A percentile compares a stretch with the other conserved stretches of the same genome.
Conservation (phyloP, 1,140 invertebrate species). For the Tribolium madens region DNA sequence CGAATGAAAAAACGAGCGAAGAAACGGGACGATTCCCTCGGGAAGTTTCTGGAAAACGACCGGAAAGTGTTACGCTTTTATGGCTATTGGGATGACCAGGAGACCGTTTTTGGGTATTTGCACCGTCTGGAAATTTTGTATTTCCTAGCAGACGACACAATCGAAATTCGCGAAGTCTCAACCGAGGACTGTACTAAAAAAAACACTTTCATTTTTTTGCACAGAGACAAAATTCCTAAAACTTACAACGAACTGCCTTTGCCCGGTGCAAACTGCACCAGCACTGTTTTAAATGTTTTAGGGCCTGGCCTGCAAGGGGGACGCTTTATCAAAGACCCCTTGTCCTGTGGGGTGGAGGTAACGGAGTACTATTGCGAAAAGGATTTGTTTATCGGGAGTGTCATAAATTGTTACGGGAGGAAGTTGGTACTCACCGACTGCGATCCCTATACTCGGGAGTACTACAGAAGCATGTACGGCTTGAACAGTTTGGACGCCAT, state of each 20-base stretch:
- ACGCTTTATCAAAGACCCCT: constrained; percentile 73
- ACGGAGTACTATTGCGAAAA: constrained; percentile 76
- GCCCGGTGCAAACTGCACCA: constrained; percentile 70
- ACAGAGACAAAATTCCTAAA: constrained; percentile 83
- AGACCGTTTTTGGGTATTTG: constrained; percentile 78
- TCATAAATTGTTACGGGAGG: constrained; percentile 83
- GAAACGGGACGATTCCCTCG: constrained; percentile 69
- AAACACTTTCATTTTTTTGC: constrained; percentile 77
- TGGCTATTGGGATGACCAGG: constrained; percentile 91
- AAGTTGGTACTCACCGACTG: constrained; percentile 85
- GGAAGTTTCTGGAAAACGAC: constrained; percentile 69
- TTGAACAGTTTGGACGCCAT: constrained; percentile 74
- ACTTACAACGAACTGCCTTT: constrained; percentile 70
- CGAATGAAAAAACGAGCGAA: constrained; percentile 66
- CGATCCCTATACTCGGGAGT: constrained; percentile 89
- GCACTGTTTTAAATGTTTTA: constrained; percentile 80
- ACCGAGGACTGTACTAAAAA: constrained; percentile 76
- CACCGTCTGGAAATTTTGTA: constrained; percentile 83
- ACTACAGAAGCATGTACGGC: constrained; percentile 74
- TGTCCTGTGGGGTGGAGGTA: constrained; percentile 68
- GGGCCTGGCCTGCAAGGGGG: constrained; percentile 70
- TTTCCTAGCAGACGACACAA: constrained; percentile 89
- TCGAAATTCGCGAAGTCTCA: constrained; percentile 86
- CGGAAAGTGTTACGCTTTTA: constrained; percentile 75
- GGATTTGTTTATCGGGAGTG: constrained; percentile 83